Percentiles rank a stretch among this genome's conserved stretches.
Evolutionary conservation across 2,888 invertebrate species (phyloP).

Genomic region (Pocota personata): DNA sequence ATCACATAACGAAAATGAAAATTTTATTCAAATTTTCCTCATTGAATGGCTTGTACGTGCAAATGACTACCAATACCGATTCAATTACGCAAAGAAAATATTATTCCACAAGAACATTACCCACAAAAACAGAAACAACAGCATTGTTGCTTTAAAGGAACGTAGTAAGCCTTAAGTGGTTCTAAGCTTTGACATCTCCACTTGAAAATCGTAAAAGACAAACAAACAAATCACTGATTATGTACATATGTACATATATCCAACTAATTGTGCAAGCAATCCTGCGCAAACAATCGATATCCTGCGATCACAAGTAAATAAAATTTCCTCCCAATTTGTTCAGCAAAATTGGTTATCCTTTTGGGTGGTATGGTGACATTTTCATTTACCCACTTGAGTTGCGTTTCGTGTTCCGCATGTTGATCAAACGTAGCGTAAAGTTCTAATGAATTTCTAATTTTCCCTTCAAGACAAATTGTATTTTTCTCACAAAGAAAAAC

Average conservation of each 20-base stretch:
- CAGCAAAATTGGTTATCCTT: constrained; percentile 16
- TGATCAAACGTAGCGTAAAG: not conserved
- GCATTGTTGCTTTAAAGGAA: not conserved
- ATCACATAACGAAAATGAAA: too few relatives aligned
- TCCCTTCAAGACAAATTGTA: not conserved
- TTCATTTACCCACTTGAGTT: constrained; percentile 21
- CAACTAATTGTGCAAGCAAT: constrained; percentile 20
- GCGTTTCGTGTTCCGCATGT: constrained; percentile 8
- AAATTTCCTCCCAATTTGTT: constrained; percentile 25
- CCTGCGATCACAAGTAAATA: constrained; percentile 24
- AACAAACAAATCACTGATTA: not conserved
- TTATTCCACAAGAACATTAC: too few relatives aligned
- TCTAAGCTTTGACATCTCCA: not conserved
- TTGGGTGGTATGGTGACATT: not conserved
- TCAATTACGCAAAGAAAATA: not conserved
- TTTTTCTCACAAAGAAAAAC: not conserved
- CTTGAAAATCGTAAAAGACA: not conserved
- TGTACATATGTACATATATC: not conserved
- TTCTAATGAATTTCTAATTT: constrained; percentile 28
- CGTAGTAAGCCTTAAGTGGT: not conserved
- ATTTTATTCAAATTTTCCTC: not conserved
- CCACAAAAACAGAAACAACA: not conserved
- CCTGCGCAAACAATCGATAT: not conserved
- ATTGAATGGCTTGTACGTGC: not conserved
- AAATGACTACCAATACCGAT: not conserved